Percentiles rank a stretch among this genome's conserved stretches.
These are phyloP conservation scores for Buphagus erythrorhynchus DNA, from an alignment of 2,797 vertebrate genomes.

Conservation along the genomic window DNA sequence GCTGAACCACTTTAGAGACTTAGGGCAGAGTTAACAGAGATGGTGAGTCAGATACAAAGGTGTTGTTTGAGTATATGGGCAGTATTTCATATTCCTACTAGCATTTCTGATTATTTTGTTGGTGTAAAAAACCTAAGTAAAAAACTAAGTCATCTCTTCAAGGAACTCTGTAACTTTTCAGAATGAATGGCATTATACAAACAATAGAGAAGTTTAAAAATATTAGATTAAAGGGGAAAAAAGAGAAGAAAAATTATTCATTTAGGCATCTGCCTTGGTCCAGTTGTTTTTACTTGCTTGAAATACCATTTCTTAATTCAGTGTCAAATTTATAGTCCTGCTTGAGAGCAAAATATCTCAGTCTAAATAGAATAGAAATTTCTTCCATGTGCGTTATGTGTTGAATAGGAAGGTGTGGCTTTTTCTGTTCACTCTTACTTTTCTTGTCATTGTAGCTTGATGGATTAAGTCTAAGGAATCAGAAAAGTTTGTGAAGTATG, in stretches of 20 bases:
- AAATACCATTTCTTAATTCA: not conserved
- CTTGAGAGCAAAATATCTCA: not conserved
- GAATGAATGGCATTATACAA: not conserved
- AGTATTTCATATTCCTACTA: not conserved
- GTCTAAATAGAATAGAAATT: not conserved
- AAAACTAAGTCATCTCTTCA: not conserved
- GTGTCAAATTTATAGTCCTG: not conserved
- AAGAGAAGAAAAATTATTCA: not conserved
- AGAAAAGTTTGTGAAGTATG: not conserved
- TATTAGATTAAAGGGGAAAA: not conserved
- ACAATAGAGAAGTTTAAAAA: not conserved
- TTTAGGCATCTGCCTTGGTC: not conserved
- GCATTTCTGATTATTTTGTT: not conserved
- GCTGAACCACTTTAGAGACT: not conserved
- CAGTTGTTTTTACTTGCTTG: not conserved
- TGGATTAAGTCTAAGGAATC: not conserved
- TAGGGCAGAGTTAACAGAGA: not conserved
- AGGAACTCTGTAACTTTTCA: not conserved
- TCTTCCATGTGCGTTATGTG: not conserved
- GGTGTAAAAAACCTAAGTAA: not conserved
- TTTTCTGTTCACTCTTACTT: not conserved
- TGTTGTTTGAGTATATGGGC: not conserved
- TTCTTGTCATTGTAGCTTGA: not conserved
- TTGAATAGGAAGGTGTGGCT: not conserved
- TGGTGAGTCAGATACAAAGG: not conserved